phyloP scores from a whole-genome alignment of 2,888 invertebrate species.

The Spodoptera exigua region DNA sequence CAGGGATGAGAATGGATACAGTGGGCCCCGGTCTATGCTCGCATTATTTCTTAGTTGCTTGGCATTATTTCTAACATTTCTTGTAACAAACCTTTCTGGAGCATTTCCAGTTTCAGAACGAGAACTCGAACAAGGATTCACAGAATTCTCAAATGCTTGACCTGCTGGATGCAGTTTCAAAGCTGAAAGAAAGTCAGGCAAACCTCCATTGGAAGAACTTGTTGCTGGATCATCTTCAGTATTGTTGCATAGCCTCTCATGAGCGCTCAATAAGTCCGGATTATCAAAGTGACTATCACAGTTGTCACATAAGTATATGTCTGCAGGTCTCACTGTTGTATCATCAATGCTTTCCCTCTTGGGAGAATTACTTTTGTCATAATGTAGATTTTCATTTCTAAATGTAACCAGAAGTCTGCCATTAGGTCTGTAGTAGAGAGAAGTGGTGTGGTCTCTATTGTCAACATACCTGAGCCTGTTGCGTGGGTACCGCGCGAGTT shows the following conservation, averaged over 20 bases:
- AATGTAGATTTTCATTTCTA: constrained; percentile 92
- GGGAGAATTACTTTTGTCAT: constrained; percentile 68
- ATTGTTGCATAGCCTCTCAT: constrained; percentile 85
- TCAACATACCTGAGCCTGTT: constrained; percentile 91
- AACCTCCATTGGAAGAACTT: constrained; percentile 69
- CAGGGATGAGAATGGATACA: constrained; percentile 85
- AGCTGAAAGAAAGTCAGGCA: constrained; percentile 81
- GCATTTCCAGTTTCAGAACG: constrained; percentile 59
- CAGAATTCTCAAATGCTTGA: constrained; percentile 53
- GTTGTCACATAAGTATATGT: constrained; percentile 93
- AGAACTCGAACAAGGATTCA: constrained; percentile 5
- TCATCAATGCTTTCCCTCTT: constrained; percentile 69
- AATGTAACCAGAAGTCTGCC: constrained; percentile 92
- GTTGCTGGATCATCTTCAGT: constrained; percentile 64
- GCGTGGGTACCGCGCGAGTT: constrained; percentile 91
- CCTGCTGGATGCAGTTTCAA: constrained; percentile 74
- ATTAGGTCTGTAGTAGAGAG: constrained; percentile 91
- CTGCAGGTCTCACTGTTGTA: constrained; percentile 89
- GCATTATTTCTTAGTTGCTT: constrained; percentile 75
- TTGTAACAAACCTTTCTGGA: not conserved
- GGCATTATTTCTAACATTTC: constrained; percentile 4
- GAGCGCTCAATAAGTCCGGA: constrained; percentile 75
- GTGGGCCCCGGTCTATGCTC: constrained; percentile 80
- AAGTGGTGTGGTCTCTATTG: constrained; percentile 93
- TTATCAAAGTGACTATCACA: constrained; percentile 93